Base-by-base conservation (phyloP, 2,888 invertebrate genomes). In the Drosophila anomelani region DNA sequence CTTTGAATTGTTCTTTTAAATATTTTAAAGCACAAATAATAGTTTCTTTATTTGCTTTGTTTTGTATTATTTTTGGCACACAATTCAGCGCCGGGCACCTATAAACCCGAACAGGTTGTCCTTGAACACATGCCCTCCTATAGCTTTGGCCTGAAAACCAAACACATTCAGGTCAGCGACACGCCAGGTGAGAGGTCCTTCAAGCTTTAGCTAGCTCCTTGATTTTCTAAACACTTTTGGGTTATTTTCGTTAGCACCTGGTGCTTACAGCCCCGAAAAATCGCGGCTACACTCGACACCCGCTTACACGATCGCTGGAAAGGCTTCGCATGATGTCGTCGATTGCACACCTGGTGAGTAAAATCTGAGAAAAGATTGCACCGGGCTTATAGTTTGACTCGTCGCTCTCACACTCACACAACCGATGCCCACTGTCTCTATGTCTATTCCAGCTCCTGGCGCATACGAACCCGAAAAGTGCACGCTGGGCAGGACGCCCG, bases 81-180 rank as follows among this genome's bases (percentile, higher is more conserved):
- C 76, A 4, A 3, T 20, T 32, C 13, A 90, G 90, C 90, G 61
- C 90, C 95, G 39, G 95, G 95, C 70, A 93, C 94, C 10, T 95
- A 95, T 89, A 90, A 91, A 62, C 94, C 94, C 43, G 94, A 94
- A 80, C 93, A 93, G 67, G 90, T 93, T 47, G 82, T 92, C 1
- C 90, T 94, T 57, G 95, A 95, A 82, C 94, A 93, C 81, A 94
- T 95, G 46, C 96, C 96, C 53, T 80, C 91, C 88, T 96, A 94
- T 90, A 96, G 96, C 6, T 95, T 97, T 90, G 96, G 97, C 49
- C 92, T 95, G 57, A 96, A 95, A 92, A 94, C 95, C 13, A 94
- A 94, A 79, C 92, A 92, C 12, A 94, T 94, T 66, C 95, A 94
- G 87, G 92, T 94, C 39, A 94, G 94, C 80, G 94, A 95, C 74